phyloP scores from a whole-genome alignment of 2,113 vertebrate genomes.

The Chamaetylas fuelleborni region DNA sequence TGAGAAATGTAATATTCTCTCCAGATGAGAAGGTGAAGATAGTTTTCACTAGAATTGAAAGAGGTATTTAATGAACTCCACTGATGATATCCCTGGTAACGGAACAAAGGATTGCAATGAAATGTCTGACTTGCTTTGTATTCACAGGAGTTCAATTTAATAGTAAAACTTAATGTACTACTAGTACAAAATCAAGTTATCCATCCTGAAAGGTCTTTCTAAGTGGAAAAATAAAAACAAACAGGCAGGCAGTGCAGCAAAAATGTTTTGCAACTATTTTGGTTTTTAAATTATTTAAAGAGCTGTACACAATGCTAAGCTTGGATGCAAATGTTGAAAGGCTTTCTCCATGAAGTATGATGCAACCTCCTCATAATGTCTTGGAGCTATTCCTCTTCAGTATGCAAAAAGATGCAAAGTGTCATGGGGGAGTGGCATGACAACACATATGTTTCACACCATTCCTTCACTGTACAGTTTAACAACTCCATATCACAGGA shows the following conservation, averaged over 20 bases:
- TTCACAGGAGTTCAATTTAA: not conserved
- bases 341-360: not conserved
- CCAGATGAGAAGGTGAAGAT: not conserved
- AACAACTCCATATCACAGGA: not conserved
- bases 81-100: not conserved
- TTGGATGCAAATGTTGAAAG: not conserved
- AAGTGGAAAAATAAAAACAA: not conserved
- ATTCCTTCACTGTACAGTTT: not conserved
- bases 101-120: not conserved
- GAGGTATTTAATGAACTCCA: not conserved
- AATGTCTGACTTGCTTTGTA: not conserved
- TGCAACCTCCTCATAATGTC: not conserved
- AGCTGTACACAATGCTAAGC: not conserved
- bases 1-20: not conserved
- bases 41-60: not conserved
- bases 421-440: conserved; percentile 22
- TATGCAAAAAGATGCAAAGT: conserved; percentile 4
- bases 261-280: not conserved
- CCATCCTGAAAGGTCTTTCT: not conserved
- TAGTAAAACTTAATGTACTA: not conserved
- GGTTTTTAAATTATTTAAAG: not conserved
- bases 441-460: conserved; percentile 42
- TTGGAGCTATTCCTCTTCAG: not conserved
- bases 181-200: not conserved
- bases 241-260: not conserved